Base-by-base conservation (phyloP, 2,113 vertebrate species). In the Oryctolagus cuniculus region DNA sequence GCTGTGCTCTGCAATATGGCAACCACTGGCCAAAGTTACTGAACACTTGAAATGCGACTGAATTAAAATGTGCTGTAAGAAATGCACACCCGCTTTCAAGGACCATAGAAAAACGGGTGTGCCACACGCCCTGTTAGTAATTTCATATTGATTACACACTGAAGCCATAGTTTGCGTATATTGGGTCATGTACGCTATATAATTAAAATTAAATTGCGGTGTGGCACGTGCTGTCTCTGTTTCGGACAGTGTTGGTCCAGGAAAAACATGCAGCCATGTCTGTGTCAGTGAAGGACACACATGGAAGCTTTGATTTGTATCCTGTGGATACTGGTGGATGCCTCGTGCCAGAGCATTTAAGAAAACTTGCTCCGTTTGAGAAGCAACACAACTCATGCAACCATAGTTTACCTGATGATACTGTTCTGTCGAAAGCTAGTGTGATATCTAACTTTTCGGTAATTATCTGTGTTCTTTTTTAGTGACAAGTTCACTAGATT, bases 401-500 rank as follows among this genome's bases (percentile, higher is more conserved):
- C 27, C 72, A 24, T 2, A 6, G 4, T 25, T 24, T 25, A 2
- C 61, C 63, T 29, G 6, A 2, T 0, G 6, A 16, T 5, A 7
- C 10, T 29, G 55, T 38, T 67, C 63, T 34, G 10, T 34, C 16
- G 38, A 12, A 27, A 31, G 53, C 19, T 66, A 19, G 19, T 27
- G 0, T 31, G 64, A 4, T 49, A 4, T 21, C 21, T 66, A 61
- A 67, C 78, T 89, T 95, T 95, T 70, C 69, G 87, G 85, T 96
- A 81, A 98, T 91, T 27, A n/a, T 55, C 64, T 72, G 2, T 95
- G 22, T 93, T 94, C 92, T 96, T 74, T 91, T 96, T 94, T 61
- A 99, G 99, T 92, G 99, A 99, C 98, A 99, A 99, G 97, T 99
- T 99, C 96, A 99, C 99, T 89, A 98, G 99, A 66, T 99, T 99